Evolutionary conservation across 2,888 invertebrate species (phyloP).

Genomic region (Phyllotreta striolata): DNA sequence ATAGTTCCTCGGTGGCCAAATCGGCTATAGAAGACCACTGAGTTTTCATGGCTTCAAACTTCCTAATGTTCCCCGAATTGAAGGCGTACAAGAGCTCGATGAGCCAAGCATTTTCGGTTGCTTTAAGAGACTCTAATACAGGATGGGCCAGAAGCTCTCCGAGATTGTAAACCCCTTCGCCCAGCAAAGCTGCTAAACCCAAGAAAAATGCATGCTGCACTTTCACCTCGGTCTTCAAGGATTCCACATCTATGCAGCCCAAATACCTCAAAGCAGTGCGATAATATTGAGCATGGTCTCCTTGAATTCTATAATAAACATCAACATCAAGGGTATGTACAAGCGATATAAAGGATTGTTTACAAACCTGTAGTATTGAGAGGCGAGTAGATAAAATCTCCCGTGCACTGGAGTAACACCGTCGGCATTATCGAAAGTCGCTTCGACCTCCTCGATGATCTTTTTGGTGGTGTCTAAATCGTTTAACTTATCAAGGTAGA

Average conservation of each 20-base stretch:
- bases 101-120: conserved; percentile 87
- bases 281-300: conserved; percentile 95
- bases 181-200: conserved; percentile 92
- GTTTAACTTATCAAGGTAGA: conserved; percentile 78
- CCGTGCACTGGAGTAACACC: conserved; percentile 95
- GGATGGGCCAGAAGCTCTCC: conserved; percentile 97
- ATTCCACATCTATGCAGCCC: conserved; percentile 71
- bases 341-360: neutral
- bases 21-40: conserved; percentile 85
- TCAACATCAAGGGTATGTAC: neutral
- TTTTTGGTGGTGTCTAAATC: conserved; percentile 82
- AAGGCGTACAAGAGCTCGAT: conserved; percentile 86
- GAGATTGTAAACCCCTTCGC: conserved; percentile 95
- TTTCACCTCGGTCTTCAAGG: conserved; percentile 71
- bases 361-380: conserved; percentile 81
- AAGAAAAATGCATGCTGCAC: conserved; percentile 87
- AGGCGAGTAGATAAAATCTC: conserved; percentile 91
- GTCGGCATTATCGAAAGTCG: conserved; percentile 85
- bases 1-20: conserved; percentile 80
- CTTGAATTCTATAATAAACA: conserved; percentile 68
- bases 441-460: conserved; percentile 87
- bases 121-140: conserved; percentile 83
- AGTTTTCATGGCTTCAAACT: conserved; percentile 76
- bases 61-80: conserved; percentile 82
- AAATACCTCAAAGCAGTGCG: conserved; percentile 87